phyloP scores from a whole-genome alignment of 2,113 vertebrate genomes.

The Indri indri region DNA sequence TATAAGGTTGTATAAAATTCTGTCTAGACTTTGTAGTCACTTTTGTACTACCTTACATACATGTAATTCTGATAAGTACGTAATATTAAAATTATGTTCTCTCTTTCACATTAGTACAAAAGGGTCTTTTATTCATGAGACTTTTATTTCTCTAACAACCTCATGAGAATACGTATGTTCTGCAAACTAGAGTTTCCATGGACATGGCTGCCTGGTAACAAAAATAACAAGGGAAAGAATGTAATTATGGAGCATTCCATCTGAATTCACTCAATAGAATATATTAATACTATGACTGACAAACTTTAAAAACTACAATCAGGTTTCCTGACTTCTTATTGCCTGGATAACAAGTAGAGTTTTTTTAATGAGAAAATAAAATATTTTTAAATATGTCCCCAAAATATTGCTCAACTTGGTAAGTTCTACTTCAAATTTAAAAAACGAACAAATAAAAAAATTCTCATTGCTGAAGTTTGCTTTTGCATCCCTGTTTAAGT shows the following conservation, averaged over 20 bases:
- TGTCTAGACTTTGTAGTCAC: neutral
- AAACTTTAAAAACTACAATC: neutral
- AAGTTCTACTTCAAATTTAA: neutral
- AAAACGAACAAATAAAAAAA: neutral
- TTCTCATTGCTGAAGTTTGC: neutral
- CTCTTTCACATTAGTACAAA: neutral
- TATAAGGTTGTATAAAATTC: neutral
- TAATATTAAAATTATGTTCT: neutral
- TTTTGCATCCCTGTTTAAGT: neutral
- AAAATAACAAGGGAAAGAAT: neutral
- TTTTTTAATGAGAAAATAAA: neutral
- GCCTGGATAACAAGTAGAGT: neutral
- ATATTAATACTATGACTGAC: neutral
- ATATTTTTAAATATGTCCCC: neutral
- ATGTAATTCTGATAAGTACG: neutral
- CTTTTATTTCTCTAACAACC: neutral
- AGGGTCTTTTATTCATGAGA: neutral
- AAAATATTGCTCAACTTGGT: neutral
- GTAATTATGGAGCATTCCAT: neutral
- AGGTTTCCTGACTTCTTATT: neutral
- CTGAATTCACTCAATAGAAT: neutral
- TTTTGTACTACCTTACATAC: neutral
- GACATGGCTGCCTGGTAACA: neutral
- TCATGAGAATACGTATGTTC: neutral
- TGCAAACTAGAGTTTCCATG: neutral